Base-by-base conservation (phyloP, 2,888 invertebrate genomes). In the Lathronympha strigana region DNA sequence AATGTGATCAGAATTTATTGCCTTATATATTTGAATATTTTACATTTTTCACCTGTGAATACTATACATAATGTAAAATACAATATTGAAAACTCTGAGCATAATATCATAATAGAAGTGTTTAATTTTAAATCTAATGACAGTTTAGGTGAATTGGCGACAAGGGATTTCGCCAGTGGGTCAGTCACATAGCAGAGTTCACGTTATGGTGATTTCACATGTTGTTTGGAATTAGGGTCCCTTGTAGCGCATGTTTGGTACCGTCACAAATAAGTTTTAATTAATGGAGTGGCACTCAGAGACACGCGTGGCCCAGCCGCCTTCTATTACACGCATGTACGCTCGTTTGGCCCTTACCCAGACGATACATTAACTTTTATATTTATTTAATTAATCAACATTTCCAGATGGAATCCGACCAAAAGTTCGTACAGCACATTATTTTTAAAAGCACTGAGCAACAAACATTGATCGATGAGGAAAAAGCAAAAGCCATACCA, bases 201-300 rank as follows among this genome's bases (percentile, higher is more conserved):
- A 28, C 60, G 60, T 66, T 47, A 66, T 66, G 66, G 53, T 47
- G 66, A 60, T 61, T 61, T 61, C 60, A 66, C 60, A 81, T 83
- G 80, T 82, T 82, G 70, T 76, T 70, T 72, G 76, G 77, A 82
- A 84, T 82, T 80, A 83, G 77, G 78, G 78, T 80, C 75, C 75
- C 76, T 74, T 76, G 74, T 77, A 79, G 74, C 72, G 79, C 74
- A 73, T 82, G 79, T 85, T 84, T 83, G 83, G 50, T 54, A 81
- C 79, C 76, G 83, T 77, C 80, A 85, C 89, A 84, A 89, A 90
- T 88, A 91, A 91, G 86, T 92, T 92, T 90, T 91, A 92, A 92
- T 92, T 92, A 92, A 92, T 91, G 92, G 89, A 92, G 91, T 83
- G 88, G 86, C 83, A 87, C 86, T 88, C 84, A 74, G 90, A 87